phyloP scores from a whole-genome alignment of 2,113 vertebrate genomes.

The Indri indri region DNA sequence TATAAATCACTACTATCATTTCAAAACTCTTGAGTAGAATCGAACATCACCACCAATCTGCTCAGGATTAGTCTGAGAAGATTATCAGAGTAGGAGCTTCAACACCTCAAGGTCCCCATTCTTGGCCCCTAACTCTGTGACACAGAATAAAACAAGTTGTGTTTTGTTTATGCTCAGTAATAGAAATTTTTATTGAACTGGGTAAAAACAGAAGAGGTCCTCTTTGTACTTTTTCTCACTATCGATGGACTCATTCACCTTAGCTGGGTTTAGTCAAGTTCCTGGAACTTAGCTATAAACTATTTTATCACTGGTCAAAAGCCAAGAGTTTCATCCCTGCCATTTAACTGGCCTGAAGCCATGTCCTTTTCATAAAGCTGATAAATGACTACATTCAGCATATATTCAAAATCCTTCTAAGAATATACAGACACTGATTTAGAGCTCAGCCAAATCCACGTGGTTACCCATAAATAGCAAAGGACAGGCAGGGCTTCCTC shows the following conservation, averaged over 20 bases:
- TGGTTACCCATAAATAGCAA: not conserved
- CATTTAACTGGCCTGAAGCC: not conserved
- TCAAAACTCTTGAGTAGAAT: not conserved
- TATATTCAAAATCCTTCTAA: conserved; percentile 38
- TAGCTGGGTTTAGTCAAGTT: not conserved
- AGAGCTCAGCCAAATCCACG: not conserved
- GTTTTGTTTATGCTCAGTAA: not conserved
- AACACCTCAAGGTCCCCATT: not conserved
- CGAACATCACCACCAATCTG: not conserved
- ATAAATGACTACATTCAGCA: not conserved
- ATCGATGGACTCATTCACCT: not conserved
- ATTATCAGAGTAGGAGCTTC: not conserved
- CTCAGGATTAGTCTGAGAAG: not conserved
- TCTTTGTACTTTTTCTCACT: not conserved
- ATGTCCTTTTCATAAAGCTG: not conserved
- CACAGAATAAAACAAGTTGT: not conserved
- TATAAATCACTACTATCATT: not conserved
- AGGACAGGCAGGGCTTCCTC: not conserved
- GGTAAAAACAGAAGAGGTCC: not conserved
- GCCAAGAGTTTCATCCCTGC: not conserved
- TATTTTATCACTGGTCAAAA: not conserved
- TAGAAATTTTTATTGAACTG: not conserved
- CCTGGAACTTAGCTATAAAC: conserved; percentile 12
- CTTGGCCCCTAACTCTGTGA: not conserved
- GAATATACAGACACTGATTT: conserved; percentile 1